Percentiles rank a stretch among this genome's conserved stretches.
Conservation (phyloP, 2,888 invertebrate species). For the Apamea monoglypha region DNA sequence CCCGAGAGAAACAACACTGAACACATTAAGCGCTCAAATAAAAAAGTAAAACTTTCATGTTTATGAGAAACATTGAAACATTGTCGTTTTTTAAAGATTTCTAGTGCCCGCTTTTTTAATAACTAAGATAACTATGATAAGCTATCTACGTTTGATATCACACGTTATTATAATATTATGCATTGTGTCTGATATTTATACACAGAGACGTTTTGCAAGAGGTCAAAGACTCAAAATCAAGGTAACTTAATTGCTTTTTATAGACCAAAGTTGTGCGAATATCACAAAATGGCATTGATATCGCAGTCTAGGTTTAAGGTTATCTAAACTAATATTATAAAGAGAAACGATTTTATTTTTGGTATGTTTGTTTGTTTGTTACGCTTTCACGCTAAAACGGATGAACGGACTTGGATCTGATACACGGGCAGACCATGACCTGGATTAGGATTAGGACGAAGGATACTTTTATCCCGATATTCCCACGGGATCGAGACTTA, state of each 20-base stretch:
- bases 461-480: neutral
- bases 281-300: conserved; percentile 21
- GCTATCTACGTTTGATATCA: neutral
- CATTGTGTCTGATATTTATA: conserved; percentile 1
- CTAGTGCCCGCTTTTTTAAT: neutral
- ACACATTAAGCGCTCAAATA: neutral
- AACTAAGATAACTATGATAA: neutral
- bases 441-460: too few relatives aligned
- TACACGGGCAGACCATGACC: too few relatives aligned
- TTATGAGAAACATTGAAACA: neutral
- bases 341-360: too few relatives aligned
- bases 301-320: neutral
- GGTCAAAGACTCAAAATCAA: conserved; percentile 21
- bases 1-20: neutral
- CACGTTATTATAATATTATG: neutral
- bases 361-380: too few relatives aligned
- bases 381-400: neutral
- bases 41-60: conserved; percentile 26
- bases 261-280: neutral
- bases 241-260: neutral
- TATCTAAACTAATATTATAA: neutral
- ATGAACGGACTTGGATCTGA: neutral
- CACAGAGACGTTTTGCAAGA: neutral
- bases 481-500: neutral
- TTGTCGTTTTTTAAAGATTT: conserved; percentile 11